phyloP scores from a whole-genome alignment of 2,888 invertebrate genomes.

The Cyclophora punctaria region DNA sequence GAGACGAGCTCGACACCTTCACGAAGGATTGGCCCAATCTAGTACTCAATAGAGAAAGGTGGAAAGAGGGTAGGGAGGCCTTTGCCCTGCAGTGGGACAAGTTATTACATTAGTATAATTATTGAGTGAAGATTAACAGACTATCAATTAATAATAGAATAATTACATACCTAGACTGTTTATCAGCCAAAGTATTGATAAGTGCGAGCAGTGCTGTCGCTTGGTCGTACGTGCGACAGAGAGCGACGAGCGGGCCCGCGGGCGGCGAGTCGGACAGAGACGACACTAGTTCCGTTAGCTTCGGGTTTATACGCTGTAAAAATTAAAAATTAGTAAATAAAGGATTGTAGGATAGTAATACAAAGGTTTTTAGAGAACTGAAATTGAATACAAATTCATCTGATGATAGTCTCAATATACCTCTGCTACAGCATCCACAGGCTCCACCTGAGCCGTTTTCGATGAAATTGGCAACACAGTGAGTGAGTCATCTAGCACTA shows the following conservation, averaged over 20 bases:
- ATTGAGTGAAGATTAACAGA: neutral
- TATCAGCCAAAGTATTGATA: constrained; percentile 96
- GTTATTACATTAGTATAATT: too few species aligned
- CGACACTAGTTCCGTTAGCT: constrained; percentile 85
- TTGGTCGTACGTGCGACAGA: constrained; percentile 95
- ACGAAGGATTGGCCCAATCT: too few species aligned
- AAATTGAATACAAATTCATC: neutral
- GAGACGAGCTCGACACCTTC: too few species aligned
- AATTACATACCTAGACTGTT: constrained; percentile 73
- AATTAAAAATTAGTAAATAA: neutral
- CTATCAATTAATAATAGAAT: neutral
- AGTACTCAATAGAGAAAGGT: too few species aligned
- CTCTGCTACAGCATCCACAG: constrained; percentile 73
- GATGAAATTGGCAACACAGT: constrained; percentile 94
- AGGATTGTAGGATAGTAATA: too few species aligned
- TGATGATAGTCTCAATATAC: constrained; percentile 20
- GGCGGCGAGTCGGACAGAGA: constrained; percentile 93
- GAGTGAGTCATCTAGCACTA: constrained; percentile 96
- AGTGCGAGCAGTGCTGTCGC: constrained; percentile 94
- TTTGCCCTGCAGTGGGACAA: too few species aligned
- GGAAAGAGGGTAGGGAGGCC: too few species aligned
- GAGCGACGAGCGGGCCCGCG: constrained; percentile 89
- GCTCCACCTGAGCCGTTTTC: constrained; percentile 86
- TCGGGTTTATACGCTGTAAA: constrained; percentile 53
- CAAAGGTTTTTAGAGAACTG: too few species aligned